Percentiles rank a stretch among this genome's conserved stretches.
Conservation (phyloP, 1,140 invertebrate genomes). For the Grapholita molesta region DNA sequence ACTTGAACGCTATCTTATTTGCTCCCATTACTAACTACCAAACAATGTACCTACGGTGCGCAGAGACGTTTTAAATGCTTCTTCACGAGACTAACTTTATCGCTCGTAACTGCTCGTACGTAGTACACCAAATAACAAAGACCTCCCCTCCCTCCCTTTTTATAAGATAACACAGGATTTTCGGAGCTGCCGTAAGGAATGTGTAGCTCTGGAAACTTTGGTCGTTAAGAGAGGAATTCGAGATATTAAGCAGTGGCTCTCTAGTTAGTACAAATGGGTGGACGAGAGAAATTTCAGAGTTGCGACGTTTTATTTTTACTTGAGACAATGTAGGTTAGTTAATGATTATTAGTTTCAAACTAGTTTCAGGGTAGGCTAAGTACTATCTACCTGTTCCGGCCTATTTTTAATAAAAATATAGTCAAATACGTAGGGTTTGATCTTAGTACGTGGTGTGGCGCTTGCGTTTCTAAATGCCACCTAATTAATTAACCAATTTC, state of each 20-base stretch:
- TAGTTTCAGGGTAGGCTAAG: background rate
- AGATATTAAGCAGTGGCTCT: constrained; percentile 68
- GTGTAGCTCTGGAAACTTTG: constrained; percentile 37
- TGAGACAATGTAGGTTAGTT: background rate
- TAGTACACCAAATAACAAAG: constrained; percentile 36
- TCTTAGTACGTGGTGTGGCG: no score
- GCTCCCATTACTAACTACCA: constrained; percentile 44
- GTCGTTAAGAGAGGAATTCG: constrained; percentile 55
- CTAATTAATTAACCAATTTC: no score
- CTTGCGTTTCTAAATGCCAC: no score
- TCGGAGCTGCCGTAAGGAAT: constrained; percentile 22
- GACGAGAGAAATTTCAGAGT: constrained; percentile 37
- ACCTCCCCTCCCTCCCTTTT: constrained; percentile 26
- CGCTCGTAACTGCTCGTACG: constrained; percentile 60
- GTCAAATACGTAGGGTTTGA: no score
- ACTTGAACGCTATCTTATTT: constrained; percentile 26
- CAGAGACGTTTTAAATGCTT: constrained; percentile 70
- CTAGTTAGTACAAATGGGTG: constrained; percentile 58
- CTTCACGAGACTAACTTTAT: constrained; percentile 68
- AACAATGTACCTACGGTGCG: constrained; percentile 62
- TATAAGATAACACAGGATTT: constrained; percentile 9
- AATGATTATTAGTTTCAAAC: background rate
- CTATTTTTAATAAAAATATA: no score
- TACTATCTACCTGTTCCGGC: no score
- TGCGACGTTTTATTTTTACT: background rate